Base-by-base conservation (phyloP, 1,140 invertebrate genomes). In the Triops cancriformis region DNA sequence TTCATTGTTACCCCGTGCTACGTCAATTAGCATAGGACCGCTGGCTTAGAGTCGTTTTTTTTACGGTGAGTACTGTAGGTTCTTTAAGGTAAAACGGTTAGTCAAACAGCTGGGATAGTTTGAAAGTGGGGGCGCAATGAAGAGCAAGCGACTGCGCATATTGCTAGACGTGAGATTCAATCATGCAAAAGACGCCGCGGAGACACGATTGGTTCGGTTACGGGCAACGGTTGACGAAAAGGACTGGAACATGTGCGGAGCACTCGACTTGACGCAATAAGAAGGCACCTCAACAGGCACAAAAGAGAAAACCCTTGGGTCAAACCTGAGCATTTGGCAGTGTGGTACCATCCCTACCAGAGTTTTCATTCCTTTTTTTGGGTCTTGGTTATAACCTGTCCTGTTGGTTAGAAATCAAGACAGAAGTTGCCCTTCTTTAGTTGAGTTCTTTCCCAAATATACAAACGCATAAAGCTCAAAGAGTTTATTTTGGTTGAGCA, bases 301-400 rank as follows among this genome's bases (percentile, higher is more conserved):
- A 64, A 64, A 64, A 64, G 51, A 64, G 31, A 37, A 18, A 64
- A 64, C 51, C 51, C 51, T n/a, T 64, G 51, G 51, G 51, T 64
- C 51, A 64, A 64, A 64, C 51, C 51, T 64, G 51, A n/a, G 51
- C 43, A 45, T 18, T 45, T 45, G 43, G 18, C 51, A 64, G 51
- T 64, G 51, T 64, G 51, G 51, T n/a, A 18, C 51, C 7, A 23
- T 64, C 18, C 51, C 51, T 64, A 23, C 51, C 23, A 23, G 1
- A 64, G 51, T 18, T 64, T 14, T 37, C 31, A 37, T 37, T n/a
- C 18, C 23, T 64, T 64, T 0, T 64, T 10, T 64, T 10, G n/a
- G 14, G 51, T 64, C 51, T 14, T 37, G 31, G 31, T 37, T 37
- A 14, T 23, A 18, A 64, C 51, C 51, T 6, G 14, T 64, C 51